Base-by-base conservation (phyloP, 2,113 vertebrate species). In the Saguinus imperator region DNA sequence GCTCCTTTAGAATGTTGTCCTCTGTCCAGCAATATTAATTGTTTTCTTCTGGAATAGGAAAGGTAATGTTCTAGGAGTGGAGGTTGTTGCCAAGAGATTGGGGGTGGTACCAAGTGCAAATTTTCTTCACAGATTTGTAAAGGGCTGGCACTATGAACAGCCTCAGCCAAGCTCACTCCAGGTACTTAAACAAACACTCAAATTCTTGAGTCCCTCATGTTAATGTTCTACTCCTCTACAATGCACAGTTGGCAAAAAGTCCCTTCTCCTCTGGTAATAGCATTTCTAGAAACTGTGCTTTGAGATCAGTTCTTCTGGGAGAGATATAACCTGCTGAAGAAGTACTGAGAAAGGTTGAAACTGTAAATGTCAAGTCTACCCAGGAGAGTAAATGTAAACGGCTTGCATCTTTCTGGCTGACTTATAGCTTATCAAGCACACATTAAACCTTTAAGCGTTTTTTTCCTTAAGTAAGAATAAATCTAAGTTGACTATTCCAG, bases 391-490 rank as follows among this genome's bases (percentile, higher is more conserved):
- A 97, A 95, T 91, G 95, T 68, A 96, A 98, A 96, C 92, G 11
- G 20, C 93, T 93, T 97, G 89, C 84, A 88, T 98, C 94, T 98
- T 97, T 89, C 87, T 96, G 88, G 84, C 90, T 96, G 96, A 97
- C 92, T 95, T 96, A 95, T 72, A 91, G 94, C 92, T 97, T 95
- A 98, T 97, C 96, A 98, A 90, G 84, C 55, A 92, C 90, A 96
- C 90, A 95, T 98, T 97, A 98, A 98, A 97, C 95, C 94, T 97
- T 97, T 96, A 98, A 97, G 94, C 76, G 32, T 93, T 95, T 97
- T 97, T 95, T 97, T 91, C 43, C 92, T 97, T 92, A 97, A 97
- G 94, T 97, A 97, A 97, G 89, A 98, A 97, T 98, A 98, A 98
- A 98, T 98, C 96, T 94, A 95, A 95, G 85, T 95, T 97, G 95